Percentiles rank a stretch among this genome's conserved stretches.
These are phyloP conservation scores for Machimus rusticus DNA, from an alignment of 2,888 invertebrate species.

Conservation along the genomic window DNA sequence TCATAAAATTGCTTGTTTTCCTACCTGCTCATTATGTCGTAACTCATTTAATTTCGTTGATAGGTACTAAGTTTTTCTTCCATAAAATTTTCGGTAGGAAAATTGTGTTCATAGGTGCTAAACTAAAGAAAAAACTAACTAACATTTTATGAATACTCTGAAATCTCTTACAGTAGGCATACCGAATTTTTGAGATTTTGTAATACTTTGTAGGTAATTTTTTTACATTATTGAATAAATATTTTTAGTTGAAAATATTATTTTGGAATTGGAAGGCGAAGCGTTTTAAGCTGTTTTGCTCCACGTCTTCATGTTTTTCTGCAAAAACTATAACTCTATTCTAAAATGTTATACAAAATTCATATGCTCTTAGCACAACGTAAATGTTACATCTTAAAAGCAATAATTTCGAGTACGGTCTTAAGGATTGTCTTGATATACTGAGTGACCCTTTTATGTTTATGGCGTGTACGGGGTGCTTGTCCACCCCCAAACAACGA, in stretches of 20 bases:
- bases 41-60: neutral
- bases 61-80: neutral
- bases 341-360: neutral
- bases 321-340: neutral
- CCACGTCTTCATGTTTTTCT: neutral
- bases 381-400: neutral
- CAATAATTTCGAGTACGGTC: neutral
- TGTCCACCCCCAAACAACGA: neutral
- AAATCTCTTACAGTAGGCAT: neutral
- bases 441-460: neutral
- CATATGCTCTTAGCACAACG: neutral
- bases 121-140: too few species aligned
- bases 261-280: too few species aligned
- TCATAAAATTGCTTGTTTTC: too few species aligned
- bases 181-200: too few species aligned
- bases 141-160: neutral
- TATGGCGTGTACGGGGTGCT: neutral
- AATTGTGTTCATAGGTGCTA: neutral
- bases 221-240: too few species aligned
- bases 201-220: too few species aligned
- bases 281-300: neutral
- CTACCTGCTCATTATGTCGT: too few species aligned
- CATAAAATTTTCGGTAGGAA: neutral
- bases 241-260: too few species aligned
- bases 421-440: neutral